Base-by-base conservation (phyloP, 2,113 vertebrate species). In the Edolisoma coerulescens region DNA sequence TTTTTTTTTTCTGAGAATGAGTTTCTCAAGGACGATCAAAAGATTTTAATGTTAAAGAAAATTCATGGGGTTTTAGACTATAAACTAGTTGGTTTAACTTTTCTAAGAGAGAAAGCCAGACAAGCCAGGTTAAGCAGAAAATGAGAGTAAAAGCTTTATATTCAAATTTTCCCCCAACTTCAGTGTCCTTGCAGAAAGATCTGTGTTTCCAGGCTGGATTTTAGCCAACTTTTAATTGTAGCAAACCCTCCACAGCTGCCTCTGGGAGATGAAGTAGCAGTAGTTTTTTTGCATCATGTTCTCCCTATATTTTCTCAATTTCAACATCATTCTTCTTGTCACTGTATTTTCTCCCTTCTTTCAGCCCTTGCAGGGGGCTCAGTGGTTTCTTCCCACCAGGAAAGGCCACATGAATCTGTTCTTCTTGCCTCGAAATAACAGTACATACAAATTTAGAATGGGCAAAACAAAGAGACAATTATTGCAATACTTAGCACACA, bases 101-200 rank as follows among this genome's bases (percentile, higher is more conserved):
- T 79, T 60, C 52, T 4, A 75, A 67, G 17, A 37, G 6, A 61
- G 18, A 59, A 92, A 83, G 15, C 4, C 37, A 76, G 49, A n/a
- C 10, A 65, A 92, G 5, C 1, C 1, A 1, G 4, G 4, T 57
- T 64, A 90, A 24, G 32, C 30, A 79, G 41, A 52, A 85, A 63
- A 54, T 1, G 26, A 35, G 3, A 50, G 10, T 22, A 73, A 80
- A 61, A 10, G 2, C 3, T 77, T 77, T 54, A 35, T n/a, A 86
- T 50, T 1, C 26, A 37, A 63, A 6, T 37, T 65, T 53, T 14
- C 19, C 26, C 21, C 2, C 37, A 74, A 0, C 2, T 1, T 53
- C 63, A 37, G 18, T 52, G 28, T 42, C 18, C 54, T 56, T 83
- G 37, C 12, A 60, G 54, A 81, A 64, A 54, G 2, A 2, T 50